Base-by-base conservation (phyloP, 2,797 vertebrate genomes). In the Molothrus ater region DNA sequence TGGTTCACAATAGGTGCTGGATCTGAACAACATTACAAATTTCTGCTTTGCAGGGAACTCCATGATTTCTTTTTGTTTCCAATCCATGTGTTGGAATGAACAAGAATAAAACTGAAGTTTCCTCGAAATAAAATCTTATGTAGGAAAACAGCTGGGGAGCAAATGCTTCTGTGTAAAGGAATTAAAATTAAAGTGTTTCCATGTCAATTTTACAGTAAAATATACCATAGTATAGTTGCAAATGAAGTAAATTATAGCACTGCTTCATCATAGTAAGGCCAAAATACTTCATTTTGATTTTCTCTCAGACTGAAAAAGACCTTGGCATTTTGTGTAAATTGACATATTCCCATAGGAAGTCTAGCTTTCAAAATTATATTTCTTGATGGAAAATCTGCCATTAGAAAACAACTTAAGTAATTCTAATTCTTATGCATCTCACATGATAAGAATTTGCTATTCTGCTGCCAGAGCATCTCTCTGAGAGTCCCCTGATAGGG, bases 271-370 rank as follows among this genome's bases (percentile, higher is more conserved):
- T 20, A 24, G 28, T 66, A 88, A 91, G 57, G 79, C 84, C 85
- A 93, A 95, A 94, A 88, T 66, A 81, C 53, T 95, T 94, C 53
- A 73, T 94, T 96, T 90, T 61, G 4, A 89, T 88, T 94, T 94
- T 81, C 70, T 86, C 47, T 24, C 48, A 61, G 68, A 36, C 15
- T 79, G 65, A 56, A 91, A 87, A 90, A 47, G 25, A 83, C 47
- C 28, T n/a, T 10, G 16, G 66, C 45, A 90, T 94, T 93, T 86
- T 84, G 29, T 63, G 36, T 53, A 84, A 92, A 91, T 76, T 79
- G 51, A 68, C 31, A 36, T 56, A 86, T 84, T 93, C 82, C 76
- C 70, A 76, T 5, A 60, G 76, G 91, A 93, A 90, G 63, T 50
- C 66, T 90, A 65, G 45, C 66, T 88, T 81, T 84, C 76, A 90